Evolutionary conservation across 2,797 vertebrate genomes (phyloP), one percentile per base, ranked within the genome.

Genomic region (Zonotrichia albicollis): DNA sequence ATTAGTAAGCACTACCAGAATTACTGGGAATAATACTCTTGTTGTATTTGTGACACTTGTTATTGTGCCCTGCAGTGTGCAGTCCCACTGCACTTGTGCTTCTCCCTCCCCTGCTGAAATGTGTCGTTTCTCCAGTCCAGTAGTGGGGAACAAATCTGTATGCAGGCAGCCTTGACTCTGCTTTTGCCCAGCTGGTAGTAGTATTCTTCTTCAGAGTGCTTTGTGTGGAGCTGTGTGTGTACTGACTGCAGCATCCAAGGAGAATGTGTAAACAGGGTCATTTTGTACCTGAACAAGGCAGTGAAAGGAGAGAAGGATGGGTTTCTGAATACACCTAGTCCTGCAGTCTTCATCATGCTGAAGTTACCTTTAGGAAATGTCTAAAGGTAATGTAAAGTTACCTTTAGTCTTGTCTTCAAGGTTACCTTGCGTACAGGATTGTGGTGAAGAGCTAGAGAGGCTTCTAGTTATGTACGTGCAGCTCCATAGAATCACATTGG

Each of bases 291-390:
- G 43, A 21, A 34, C 32, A 89, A 53, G 32, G 11, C 32, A 32
- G 8, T 10, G 11, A 70, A 73, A 43, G n/a, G 54, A 65, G 29
- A 72, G 26, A 30, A 51, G 11, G 10, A 22, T 58, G 55, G 1
- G 6, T 62, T 89, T 76, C 87, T 87, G 72, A 43, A 87, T 76
- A 57, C 15, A 18, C 1, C 0, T 14, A 19, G 38, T 54, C 34
- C 45, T 88, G 21, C 29, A 29, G 0, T 67, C 32, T 66, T 8
- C 5, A 2, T 62, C 0, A 0, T 40, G 14, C 20, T 32, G 11
- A n/a, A 65, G 25, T 60, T 87, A 10, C 29, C 14, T 66, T 82
- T 55, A 43, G 40, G 57, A 87, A 80, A 25, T 38, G 19, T 16
- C 60, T 12, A 17, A 25, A 36, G 23, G n/a, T 25, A 34, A 57